Evolutionary conservation across 2,888 invertebrate genomes (phyloP).

Genomic region (Sericinus montela): DNA sequence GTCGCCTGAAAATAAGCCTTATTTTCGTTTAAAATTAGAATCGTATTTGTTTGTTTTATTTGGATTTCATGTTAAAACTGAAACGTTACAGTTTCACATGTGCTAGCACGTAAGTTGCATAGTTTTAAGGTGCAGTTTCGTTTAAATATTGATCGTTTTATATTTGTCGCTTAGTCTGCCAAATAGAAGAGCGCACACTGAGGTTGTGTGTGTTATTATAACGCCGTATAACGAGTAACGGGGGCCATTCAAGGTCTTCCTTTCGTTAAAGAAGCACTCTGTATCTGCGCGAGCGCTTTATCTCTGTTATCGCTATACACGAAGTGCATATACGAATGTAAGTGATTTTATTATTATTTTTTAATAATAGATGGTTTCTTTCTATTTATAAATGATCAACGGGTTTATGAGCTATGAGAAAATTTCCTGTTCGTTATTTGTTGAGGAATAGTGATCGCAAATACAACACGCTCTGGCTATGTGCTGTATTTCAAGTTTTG

Average conservation of each 20-base stretch:
- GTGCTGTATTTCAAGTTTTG: no score
- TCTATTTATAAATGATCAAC: no score
- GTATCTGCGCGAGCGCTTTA: neutral
- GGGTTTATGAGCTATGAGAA: no score
- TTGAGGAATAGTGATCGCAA: no score
- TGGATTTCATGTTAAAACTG: no score
- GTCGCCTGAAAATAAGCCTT: neutral
- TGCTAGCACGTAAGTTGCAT: neutral
- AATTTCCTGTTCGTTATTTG: no score
- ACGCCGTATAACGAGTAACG: slow-evolving; percentile 20
- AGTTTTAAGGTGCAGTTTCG: slow-evolving; percentile 1
- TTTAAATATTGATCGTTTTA: neutral
- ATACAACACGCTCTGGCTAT: no score
- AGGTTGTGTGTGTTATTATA: slow-evolving; percentile 15
- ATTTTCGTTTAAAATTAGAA: neutral
- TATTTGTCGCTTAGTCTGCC: neutral
- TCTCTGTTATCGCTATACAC: neutral
- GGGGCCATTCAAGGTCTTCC: slow-evolving; percentile 12
- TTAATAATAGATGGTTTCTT: no score
- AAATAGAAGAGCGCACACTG: neutral
- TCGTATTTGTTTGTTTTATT: neutral
- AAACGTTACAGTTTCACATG: neutral
- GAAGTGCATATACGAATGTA: neutral
- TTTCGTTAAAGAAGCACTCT: slow-evolving; percentile 3
- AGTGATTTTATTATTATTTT: neutral